Evolutionary conservation across 2,113 vertebrate genomes (phyloP).

Genomic region (Strix aluco): DNA sequence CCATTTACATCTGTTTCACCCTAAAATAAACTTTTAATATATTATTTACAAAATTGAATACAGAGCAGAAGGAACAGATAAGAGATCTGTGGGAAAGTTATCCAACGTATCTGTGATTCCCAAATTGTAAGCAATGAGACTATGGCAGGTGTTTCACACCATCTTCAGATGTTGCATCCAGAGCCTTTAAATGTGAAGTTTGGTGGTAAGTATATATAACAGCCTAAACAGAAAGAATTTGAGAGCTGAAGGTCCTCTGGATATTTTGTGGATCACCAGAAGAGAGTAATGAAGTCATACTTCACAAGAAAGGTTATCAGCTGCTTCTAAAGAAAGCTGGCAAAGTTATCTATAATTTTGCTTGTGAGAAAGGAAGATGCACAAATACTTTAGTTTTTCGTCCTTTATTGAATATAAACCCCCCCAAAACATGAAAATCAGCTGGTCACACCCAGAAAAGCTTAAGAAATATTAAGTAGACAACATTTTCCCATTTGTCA

Average conservation of each 20-base stretch:
- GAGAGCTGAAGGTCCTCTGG: not conserved
- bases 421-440: not conserved
- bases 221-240: not conserved
- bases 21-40: not conserved
- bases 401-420: not conserved
- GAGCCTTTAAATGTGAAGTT: not conserved
- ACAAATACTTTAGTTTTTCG: not conserved
- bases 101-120: not conserved
- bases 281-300: not conserved
- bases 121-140: not conserved
- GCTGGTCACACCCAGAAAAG: not conserved
- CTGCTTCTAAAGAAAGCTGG: not conserved
- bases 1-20: not conserved
- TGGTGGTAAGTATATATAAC: not conserved
- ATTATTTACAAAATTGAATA: not conserved
- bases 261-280: not conserved
- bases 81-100: not conserved
- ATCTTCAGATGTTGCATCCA: not conserved
- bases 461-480: not conserved
- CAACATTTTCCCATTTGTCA: not conserved
- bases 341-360: not conserved
- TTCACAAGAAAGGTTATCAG: not conserved
- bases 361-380: not conserved
- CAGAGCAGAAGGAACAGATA: not conserved
- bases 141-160: not conserved